Conservation (phyloP, 2,797 vertebrate species). For the Remorina albescens region DNA sequence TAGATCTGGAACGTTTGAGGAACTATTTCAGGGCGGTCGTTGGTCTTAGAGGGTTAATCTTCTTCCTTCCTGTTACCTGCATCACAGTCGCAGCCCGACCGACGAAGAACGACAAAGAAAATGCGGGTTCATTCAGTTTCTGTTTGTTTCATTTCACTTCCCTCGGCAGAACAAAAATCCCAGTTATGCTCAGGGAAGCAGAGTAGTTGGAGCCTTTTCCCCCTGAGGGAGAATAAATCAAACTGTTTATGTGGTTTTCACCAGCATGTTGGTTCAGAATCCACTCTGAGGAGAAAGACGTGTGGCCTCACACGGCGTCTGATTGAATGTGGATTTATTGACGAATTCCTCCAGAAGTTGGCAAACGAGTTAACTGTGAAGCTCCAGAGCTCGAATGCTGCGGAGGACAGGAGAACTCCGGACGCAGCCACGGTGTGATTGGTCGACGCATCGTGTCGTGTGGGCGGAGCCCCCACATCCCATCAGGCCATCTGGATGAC, state of each 20-base stretch:
- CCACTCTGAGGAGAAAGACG: slow-evolving; percentile 27
- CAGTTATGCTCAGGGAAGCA: slow-evolving; percentile 26
- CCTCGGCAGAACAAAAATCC: slow-evolving; percentile 20
- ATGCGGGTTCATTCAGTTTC: neutral
- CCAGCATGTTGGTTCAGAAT: slow-evolving; percentile 34
- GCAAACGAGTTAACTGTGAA: neutral
- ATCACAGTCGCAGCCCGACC: too few species aligned
- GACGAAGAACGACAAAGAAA: neutral
- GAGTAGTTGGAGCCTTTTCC: slow-evolving; percentile 2
- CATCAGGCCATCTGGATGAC: neutral
- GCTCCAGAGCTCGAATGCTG: too few species aligned
- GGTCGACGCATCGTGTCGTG: neutral
- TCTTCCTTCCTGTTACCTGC: too few species aligned
- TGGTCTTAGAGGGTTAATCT: too few species aligned
- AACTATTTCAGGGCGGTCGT: too few species aligned
- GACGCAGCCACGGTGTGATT: neutral
- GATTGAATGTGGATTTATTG: neutral
- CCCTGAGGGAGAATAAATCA: slow-evolving; percentile 39
- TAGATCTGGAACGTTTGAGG: too few species aligned
- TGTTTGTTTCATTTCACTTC: neutral
- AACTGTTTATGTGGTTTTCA: slow-evolving; percentile 28
- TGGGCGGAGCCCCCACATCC: neutral
- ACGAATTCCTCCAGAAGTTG: neutral
- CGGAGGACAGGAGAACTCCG: too few species aligned
- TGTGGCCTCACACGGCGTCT: neutral